Conservation (phyloP, 2,888 invertebrate genomes). For the Spisula subtruncata region DNA sequence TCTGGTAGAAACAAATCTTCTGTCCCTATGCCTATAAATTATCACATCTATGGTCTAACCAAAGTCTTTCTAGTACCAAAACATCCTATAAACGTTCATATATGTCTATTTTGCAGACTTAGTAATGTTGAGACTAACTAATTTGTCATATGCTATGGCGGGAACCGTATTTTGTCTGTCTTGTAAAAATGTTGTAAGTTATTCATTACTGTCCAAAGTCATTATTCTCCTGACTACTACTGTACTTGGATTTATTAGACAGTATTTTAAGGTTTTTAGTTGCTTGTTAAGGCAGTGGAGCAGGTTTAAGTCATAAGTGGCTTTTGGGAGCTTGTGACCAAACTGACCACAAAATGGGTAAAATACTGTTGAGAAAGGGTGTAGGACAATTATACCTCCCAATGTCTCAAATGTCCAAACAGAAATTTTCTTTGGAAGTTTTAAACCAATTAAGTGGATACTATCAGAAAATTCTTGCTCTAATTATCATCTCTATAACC, state of each 20-base stretch:
- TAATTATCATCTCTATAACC: not conserved
- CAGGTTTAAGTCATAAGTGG: too few relatives aligned
- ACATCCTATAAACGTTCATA: not conserved
- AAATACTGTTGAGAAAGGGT: too few relatives aligned
- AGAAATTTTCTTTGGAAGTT: not conserved
- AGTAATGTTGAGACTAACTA: not conserved
- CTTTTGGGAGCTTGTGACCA: too few relatives aligned
- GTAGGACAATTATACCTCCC: too few relatives aligned
- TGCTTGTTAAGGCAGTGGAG: too few relatives aligned
- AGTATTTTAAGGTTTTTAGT: not conserved
- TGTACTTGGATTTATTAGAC: not conserved
- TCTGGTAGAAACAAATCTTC: not conserved
- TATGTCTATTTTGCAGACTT: slow-evolving; percentile 12
- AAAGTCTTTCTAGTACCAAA: not conserved
- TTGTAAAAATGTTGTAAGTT: too few relatives aligned
- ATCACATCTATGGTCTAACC: not conserved
- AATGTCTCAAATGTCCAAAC: too few relatives aligned
- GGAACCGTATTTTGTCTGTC: too few relatives aligned
- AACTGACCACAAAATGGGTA: too few relatives aligned
- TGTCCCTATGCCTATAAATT: not conserved
- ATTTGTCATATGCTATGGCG: not conserved
- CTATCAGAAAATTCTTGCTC: not conserved
- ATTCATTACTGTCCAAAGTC: too few relatives aligned
- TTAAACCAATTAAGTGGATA: not conserved
- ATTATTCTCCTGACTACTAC: too few relatives aligned